phyloP scores from a whole-genome alignment of 2,888 invertebrate genomes.

The Pterostichus madidus region DNA sequence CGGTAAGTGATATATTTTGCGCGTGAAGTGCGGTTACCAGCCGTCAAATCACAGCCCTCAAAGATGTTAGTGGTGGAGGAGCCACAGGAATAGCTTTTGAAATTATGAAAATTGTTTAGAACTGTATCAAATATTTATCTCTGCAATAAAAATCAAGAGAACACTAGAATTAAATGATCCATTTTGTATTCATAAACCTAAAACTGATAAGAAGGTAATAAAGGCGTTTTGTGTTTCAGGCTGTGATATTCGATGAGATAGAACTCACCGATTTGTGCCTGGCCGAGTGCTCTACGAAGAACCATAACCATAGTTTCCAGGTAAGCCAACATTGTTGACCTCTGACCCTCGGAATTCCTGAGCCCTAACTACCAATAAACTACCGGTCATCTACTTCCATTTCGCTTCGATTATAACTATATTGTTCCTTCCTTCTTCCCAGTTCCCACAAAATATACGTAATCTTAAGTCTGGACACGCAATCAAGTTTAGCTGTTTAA shows the following conservation, averaged over 20 bases:
- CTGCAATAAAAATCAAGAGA: too few species aligned
- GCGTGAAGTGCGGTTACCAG: too few species aligned
- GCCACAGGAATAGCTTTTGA: too few species aligned
- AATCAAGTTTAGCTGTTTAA: neutral
- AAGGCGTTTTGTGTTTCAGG: conserved; percentile 78
- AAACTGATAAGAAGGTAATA: too few species aligned
- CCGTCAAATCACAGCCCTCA: too few species aligned
- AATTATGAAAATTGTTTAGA: too few species aligned
- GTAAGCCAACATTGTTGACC: conserved; percentile 77
- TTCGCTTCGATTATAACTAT: neutral
- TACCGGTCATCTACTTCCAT: neutral
- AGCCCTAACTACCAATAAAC: conserved; percentile 16
- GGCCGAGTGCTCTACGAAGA: conserved; percentile 92
- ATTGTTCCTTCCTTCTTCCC: neutral
- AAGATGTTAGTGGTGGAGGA: too few species aligned
- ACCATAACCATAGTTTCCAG: conserved; percentile 93
- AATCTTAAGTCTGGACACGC: neutral
- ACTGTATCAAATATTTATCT: too few species aligned
- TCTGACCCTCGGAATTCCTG: conserved; percentile 10
- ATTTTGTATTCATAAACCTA: too few species aligned
- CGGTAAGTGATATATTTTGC: too few species aligned
- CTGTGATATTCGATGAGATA: conserved; percentile 93
- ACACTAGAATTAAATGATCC: too few species aligned
- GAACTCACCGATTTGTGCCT: conserved; percentile 91
- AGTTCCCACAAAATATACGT: neutral